phyloP scores from a whole-genome alignment of 2,888 invertebrate genomes.

The Megamerina dolium region DNA sequence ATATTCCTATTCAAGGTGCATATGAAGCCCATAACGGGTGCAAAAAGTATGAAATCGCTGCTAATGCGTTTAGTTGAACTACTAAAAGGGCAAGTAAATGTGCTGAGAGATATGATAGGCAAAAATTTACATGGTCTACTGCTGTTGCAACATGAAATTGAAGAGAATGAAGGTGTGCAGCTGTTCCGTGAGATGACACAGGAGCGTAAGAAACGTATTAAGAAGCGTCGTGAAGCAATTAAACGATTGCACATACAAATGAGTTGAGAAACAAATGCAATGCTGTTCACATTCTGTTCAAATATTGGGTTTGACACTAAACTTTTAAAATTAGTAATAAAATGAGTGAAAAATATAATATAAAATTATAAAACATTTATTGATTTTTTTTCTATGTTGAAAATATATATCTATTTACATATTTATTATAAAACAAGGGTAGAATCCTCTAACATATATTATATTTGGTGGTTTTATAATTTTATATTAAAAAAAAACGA shows the following conservation, averaged over 20 bases:
- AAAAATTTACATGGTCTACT: slow-evolving; percentile 78
- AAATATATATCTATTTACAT: slow-evolving; percentile 1
- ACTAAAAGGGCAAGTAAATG: slow-evolving; percentile 33
- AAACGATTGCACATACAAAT: slow-evolving; percentile 39
- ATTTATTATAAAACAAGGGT: too few species aligned
- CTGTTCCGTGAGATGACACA: slow-evolving; percentile 71
- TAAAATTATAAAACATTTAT: slow-evolving; percentile 21
- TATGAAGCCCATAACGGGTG: slow-evolving; percentile 71
- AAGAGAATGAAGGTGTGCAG: slow-evolving; percentile 67
- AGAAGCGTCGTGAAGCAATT: slow-evolving; percentile 38
- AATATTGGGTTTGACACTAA: neutral
- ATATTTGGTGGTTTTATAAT: slow-evolving; percentile 16
- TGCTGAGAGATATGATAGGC: slow-evolving; percentile 70
- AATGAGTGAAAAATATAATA: slow-evolving; percentile 12
- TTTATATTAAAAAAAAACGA: slow-evolving; percentile 14
- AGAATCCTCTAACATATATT: too few species aligned
- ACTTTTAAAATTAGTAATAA: slow-evolving; percentile 3
- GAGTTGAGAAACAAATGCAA: slow-evolving; percentile 19
- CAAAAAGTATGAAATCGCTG: slow-evolving; percentile 57
- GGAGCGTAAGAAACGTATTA: slow-evolving; percentile 59
- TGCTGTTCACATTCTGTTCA: slow-evolving; percentile 3
- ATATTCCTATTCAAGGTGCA: slow-evolving; percentile 72
- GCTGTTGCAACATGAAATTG: slow-evolving; percentile 68
- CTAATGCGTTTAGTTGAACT: slow-evolving; percentile 33
- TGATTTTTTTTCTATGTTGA: slow-evolving; percentile 9